Evolutionary conservation across 2,888 invertebrate genomes (phyloP), one percentile per base, ranked within the genome.

Genomic region (Zygaena filipendulae): DNA sequence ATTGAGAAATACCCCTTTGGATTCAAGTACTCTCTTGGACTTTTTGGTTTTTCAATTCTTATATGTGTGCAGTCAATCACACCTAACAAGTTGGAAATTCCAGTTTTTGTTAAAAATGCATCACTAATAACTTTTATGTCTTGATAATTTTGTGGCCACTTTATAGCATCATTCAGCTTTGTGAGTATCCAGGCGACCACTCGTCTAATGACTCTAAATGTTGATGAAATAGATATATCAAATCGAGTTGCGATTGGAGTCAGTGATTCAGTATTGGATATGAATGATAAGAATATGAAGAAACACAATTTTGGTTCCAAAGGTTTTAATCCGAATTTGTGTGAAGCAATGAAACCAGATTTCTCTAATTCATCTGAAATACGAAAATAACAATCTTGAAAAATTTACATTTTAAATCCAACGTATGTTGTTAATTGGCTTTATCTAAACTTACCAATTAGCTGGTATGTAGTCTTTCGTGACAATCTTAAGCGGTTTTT

Each of bases 221-320:
- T 60, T 32, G 67, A 68, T 21, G 67, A 68, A 35, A 66, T 59
- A 4, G 67, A 68, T 29, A 67, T 64, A 41, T 68, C 67, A 49
- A 67, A 68, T 40, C 55, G 47, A 16, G 60, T 55, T 22, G 67
- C 66, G 28, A 68, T 67, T 30, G 67, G 64, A 22, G 61, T 66
- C 14, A 67, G 39, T 25, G 66, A 57, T 42, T 67, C 67, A 18
- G 59, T 59, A 27, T 46, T 62, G 3, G 62, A 51, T 40, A 68
- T 57, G 36, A 68, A 68, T 25, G 66, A 54, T 13, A 68, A 40
- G 42, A 68, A 68, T 35, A 68, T 67, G 30, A 59, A 67, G 40
- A 68, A 66, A 39, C 67, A 67, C 21, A 66, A 39, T 40, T 58
- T 64, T 11, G 66, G 59, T 42, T 61, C 63, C 29, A 68, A 40